phyloP scores from a whole-genome alignment of 2,113 vertebrate genomes.

The Cavia porcellus region DNA sequence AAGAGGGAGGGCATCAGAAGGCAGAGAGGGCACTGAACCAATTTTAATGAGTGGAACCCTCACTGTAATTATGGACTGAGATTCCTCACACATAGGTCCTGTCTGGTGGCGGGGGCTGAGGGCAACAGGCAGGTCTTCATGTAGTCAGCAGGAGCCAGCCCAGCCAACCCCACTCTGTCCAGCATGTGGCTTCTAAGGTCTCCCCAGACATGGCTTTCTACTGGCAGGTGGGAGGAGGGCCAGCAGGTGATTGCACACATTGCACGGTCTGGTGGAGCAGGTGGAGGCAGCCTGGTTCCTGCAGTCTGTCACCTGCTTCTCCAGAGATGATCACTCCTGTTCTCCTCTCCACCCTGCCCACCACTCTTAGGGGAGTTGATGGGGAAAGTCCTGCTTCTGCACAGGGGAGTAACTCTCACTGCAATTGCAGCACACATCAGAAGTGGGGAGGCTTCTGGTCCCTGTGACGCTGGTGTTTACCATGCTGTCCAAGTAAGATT shows the following conservation, averaged over 20 bases:
- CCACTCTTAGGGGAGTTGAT: rapidly evolving
- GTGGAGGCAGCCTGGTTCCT: rapidly evolving
- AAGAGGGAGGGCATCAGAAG: rapidly evolving
- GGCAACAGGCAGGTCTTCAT: rapidly evolving
- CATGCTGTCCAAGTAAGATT: rapidly evolving
- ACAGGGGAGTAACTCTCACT: rapidly evolving
- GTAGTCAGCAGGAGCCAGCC: rapidly evolving
- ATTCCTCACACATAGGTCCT: too few relatives aligned
- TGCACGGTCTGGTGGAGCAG: rapidly evolving
- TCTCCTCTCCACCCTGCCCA: rapidly evolving
- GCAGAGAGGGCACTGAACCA: rapidly evolving
- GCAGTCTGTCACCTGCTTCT: background rate
- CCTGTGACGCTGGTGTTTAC: rapidly evolving
- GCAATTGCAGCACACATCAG: rapidly evolving
- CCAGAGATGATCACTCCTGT: background rate
- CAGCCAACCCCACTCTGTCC: rapidly evolving
- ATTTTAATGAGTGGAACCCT: rapidly evolving
- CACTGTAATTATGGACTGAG: background rate
- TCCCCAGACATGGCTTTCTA: rapidly evolving
- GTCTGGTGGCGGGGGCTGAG: rapidly evolving
- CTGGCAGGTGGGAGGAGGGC: rapidly evolving
- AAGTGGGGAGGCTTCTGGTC: rapidly evolving
- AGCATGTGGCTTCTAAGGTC: background rate
- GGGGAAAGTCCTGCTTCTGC: rapidly evolving
- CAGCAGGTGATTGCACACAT: background rate